Evolutionary conservation across 2,797 vertebrate species (phyloP).

Genomic region (Cossypha caffra): DNA sequence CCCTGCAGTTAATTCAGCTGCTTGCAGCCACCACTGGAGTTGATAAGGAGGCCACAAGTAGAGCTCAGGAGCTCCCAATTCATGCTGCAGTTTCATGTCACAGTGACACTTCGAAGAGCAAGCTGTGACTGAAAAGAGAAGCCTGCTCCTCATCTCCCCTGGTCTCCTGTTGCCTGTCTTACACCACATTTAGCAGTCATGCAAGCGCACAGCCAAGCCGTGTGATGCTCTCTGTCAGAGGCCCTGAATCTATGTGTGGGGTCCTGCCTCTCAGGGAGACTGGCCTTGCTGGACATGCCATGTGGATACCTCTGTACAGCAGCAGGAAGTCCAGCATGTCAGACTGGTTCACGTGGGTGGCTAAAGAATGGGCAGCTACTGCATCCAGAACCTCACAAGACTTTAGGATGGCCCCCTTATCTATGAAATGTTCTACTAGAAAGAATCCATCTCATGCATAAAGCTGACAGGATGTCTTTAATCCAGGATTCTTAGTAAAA

Average conservation of each 20-base stretch:
- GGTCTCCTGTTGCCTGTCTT: neutral
- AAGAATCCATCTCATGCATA: neutral
- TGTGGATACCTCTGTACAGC: neutral
- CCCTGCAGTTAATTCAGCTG: neutral
- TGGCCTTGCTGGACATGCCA: neutral
- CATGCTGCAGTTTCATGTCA: neutral
- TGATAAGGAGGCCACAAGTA: neutral
- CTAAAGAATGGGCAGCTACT: neutral
- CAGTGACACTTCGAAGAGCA: neutral
- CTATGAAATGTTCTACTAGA: neutral
- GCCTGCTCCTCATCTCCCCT: neutral
- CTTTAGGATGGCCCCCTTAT: neutral
- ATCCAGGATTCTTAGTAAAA: neutral
- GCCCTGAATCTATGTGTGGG: neutral
- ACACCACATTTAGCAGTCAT: neutral
- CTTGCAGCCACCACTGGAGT: neutral
- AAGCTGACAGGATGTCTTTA: neutral
- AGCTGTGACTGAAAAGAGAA: neutral
- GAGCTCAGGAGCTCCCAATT: neutral
- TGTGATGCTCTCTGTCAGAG: accelerated
- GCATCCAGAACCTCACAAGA: neutral
- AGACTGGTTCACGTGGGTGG: neutral
- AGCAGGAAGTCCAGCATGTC: neutral
- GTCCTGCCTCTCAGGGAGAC: neutral
- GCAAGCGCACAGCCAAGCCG: neutral